Percentiles rank a stretch among this genome's conserved stretches.
Conservation (phyloP, 2,797 vertebrate species). For the Takifugu ocellatus region DNA sequence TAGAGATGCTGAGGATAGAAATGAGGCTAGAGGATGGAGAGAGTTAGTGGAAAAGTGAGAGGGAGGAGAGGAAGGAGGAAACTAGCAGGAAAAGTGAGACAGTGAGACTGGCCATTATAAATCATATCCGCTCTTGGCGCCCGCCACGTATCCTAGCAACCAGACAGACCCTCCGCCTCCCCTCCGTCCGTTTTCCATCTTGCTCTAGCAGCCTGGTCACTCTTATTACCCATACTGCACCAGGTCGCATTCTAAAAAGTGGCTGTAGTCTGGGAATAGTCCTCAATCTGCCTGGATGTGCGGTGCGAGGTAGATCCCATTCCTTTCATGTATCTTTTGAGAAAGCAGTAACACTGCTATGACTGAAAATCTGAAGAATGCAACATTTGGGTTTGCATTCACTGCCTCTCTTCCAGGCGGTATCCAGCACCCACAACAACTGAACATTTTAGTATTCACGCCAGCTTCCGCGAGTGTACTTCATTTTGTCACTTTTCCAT, state of each 20-base stretch:
- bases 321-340: no score
- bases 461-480: background rate
- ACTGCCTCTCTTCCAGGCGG: no score
- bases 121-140: constrained; percentile 76
- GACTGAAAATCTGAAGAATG: no score
- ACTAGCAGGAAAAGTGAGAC: constrained; percentile 66
- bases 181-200: constrained; percentile 58
- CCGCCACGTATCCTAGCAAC: constrained; percentile 73
- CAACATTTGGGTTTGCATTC: no score
- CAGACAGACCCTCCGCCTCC: constrained; percentile 67
- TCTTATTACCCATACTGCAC: constrained; percentile 68
- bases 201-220: constrained; percentile 59
- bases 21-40: constrained; percentile 42
- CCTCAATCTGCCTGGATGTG: no score
- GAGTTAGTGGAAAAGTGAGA: constrained; percentile 56
- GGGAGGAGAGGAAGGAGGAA: constrained; percentile 60
- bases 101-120: constrained; percentile 74
- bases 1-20: constrained; percentile 46
- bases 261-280: constrained; percentile 20
- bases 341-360: no score
- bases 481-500: constrained; percentile 13
- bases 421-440: background rate
- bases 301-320: no score
- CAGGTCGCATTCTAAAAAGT: constrained; percentile 55
- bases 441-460: background rate